Percentiles rank a stretch among this genome's conserved stretches.
These are phyloP conservation scores for Carettochelys insculpta DNA, from an alignment of 2,113 vertebrate genomes.

Conservation along the genomic window DNA sequence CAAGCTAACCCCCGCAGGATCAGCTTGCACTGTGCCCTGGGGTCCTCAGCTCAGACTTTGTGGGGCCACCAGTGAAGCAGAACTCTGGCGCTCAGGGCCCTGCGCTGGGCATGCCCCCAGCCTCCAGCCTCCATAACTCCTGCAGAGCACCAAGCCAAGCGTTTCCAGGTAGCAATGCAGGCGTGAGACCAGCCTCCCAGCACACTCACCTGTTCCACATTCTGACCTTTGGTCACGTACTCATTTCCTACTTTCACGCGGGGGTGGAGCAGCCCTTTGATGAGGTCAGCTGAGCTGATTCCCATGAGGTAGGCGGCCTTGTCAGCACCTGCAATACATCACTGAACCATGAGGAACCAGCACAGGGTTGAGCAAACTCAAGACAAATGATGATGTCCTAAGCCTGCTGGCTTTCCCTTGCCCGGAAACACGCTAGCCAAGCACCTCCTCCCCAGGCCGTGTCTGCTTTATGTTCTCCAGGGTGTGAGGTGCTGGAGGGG, in stretches of 20 bases:
- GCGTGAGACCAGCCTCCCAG: fast-evolving
- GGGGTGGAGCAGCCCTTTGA: slow-evolving; percentile 93
- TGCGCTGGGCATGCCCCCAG: not conserved
- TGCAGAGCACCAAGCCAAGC: not conserved
- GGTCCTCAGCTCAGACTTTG: not conserved
- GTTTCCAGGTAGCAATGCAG: fast-evolving
- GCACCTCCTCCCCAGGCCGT: not conserved
- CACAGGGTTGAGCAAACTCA: not conserved
- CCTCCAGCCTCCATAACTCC: no score
- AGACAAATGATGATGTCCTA: not conserved
- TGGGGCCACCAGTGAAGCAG: not conserved
- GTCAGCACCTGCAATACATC: slow-evolving; percentile 84
- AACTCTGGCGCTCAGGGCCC: not conserved
- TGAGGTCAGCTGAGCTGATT: slow-evolving; percentile 92
- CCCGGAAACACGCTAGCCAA: not conserved
- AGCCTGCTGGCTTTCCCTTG: not conserved
- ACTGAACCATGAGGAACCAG: not conserved
- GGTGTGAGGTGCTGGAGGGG: not conserved
- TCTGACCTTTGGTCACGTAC: slow-evolving; percentile 94
- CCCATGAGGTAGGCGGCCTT: slow-evolving; percentile 96
- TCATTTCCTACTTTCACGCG: slow-evolving; percentile 95
- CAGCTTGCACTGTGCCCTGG: not conserved
- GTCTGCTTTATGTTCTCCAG: not conserved
- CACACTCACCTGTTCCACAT: slow-evolving; percentile 88
- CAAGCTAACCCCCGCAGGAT: not conserved